phyloP scores from a whole-genome alignment of 2,113 vertebrate species.

The Lepisosteus osseus region DNA sequence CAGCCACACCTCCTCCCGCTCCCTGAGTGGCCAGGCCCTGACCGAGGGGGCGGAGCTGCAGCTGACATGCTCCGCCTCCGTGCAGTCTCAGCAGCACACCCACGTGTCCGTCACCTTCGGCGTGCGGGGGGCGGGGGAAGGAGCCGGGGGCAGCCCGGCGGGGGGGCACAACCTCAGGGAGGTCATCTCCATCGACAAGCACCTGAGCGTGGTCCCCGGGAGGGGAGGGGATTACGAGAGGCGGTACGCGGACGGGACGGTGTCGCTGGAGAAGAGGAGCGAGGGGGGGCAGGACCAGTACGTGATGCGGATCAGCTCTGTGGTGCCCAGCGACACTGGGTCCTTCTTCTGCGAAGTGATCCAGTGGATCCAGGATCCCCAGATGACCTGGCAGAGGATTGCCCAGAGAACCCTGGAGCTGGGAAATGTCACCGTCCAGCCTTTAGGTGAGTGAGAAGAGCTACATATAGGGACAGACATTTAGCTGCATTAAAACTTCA shows the following conservation, averaged over 20 bases:
- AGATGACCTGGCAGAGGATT: slow-evolving; percentile 77
- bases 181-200: slow-evolving; percentile 66
- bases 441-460: slow-evolving; percentile 64
- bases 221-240: slow-evolving; percentile 49
- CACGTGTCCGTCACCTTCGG: slow-evolving; percentile 79
- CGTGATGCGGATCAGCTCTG: slow-evolving; percentile 65
- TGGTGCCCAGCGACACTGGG: slow-evolving; percentile 67
- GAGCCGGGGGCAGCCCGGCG: neutral
- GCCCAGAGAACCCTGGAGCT: slow-evolving; percentile 74
- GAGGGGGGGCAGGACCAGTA: slow-evolving; percentile 60
- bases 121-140: slow-evolving; percentile 39
- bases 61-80: slow-evolving; percentile 66
- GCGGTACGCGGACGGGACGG: slow-evolving; percentile 63
- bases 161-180: slow-evolving; percentile 60
- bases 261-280: slow-evolving; percentile 69
- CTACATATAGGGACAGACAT: too few species aligned
- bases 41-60: slow-evolving; percentile 72
- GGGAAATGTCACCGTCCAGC: slow-evolving; percentile 72
- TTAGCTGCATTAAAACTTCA: too few species aligned
- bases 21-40: slow-evolving; percentile 57
- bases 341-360: slow-evolving; percentile 76
- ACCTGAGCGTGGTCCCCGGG: slow-evolving; percentile 61
- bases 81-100: slow-evolving; percentile 73
- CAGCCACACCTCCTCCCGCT: slow-evolving; percentile 42
- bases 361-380: slow-evolving; percentile 81